Evolutionary conservation across 2,113 vertebrate genomes (phyloP), one percentile per base, ranked within the genome.

Genomic region (Nettapus auritus): DNA sequence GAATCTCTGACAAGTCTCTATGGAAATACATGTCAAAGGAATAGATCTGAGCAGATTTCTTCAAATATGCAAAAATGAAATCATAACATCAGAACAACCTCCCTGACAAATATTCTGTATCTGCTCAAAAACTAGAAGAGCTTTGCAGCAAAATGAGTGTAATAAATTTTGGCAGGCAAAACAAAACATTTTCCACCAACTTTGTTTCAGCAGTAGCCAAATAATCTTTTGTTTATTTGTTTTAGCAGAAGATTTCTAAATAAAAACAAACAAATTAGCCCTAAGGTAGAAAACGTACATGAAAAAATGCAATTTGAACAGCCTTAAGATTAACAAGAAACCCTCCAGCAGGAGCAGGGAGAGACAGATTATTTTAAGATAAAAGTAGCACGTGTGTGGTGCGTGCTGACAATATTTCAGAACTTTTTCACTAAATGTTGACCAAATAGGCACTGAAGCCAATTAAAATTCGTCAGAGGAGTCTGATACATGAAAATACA

Each of bases 121-220:
- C 75, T 81, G 60, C 56, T 88, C 33, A 83, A 75, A 66, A 82
- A 77, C 44, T 23, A 70, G 85, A 29, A 88, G 31, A 75, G 76
- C 64, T 83, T 90, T 94, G 71, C 55, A 80, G 76, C n/a, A 91
- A 86, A 90, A 86, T 86, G 76, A 78, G 23, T 67, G 22, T 74
- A 92, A 92, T 70, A 52, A 42, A 31, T 94, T 86, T 67, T 93
- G 90, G 83, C 76, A 97, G 60, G 64, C 86, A 94, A 87, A 78
- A 77, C 56, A 94, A 79, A 95, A 86, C 20, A 48, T 88, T 94
- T 92, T 86, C 64, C 46, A 67, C 64, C 60, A 82, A 38, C 73
- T 92, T 86, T 60, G 48, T 92, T 94, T 94, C 56, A 78, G 56
- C 88, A 69, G 64, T 38, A 88, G 86, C n/a, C 86, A 88, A 86